A percentile compares a stretch with the other conserved stretches of the same genome.
Conservation (phyloP, 2,888 invertebrate species). For the Mimumesa dahlbomi region DNA sequence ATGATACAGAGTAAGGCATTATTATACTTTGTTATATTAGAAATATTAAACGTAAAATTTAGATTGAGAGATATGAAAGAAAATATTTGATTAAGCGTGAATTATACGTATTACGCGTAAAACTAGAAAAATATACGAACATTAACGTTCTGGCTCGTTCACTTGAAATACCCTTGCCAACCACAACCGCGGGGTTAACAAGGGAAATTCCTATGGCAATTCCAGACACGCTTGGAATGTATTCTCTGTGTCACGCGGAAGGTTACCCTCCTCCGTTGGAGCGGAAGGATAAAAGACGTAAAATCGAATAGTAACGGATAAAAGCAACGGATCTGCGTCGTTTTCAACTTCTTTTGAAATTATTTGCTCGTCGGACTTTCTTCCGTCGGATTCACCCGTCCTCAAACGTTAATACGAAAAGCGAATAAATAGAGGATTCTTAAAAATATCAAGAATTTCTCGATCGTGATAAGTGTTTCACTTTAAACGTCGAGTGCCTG, state of each 20-base stretch:
- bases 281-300: background rate
- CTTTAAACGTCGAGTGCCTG: too few relatives aligned
- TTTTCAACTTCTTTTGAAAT: background rate
- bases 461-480: background rate
- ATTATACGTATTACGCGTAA: too few relatives aligned
- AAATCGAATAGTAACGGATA: conserved; percentile 1
- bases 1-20: too few relatives aligned
- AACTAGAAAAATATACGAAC: too few relatives aligned
- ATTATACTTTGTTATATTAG: too few relatives aligned
- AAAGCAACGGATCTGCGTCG: background rate
- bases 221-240: background rate
- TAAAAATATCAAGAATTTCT: background rate
- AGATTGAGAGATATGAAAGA: too few relatives aligned
- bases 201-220: background rate
- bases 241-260: background rate
- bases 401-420: too few relatives aligned
- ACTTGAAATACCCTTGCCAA: background rate
- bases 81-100: too few relatives aligned
- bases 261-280: background rate
- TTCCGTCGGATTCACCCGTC: too few relatives aligned
- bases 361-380: background rate
- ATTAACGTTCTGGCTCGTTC: too few relatives aligned
- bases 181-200: background rate
- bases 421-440: background rate
- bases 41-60: too few relatives aligned